These are phyloP conservation scores for Tiliacea aurago DNA, from an alignment of 2,888 invertebrate species.

Conservation along the genomic window DNA sequence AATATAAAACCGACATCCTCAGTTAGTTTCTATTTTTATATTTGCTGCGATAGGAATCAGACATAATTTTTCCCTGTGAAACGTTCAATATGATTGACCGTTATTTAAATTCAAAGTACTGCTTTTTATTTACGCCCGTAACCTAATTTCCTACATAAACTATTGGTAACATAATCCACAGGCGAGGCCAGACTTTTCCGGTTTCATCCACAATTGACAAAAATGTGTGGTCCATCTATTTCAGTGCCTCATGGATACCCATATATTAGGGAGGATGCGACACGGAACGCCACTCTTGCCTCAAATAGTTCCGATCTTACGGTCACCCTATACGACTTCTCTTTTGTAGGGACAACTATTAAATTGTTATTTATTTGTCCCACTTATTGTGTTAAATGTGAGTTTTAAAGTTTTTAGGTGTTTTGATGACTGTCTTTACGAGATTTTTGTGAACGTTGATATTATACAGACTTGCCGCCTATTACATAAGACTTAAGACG, in stretches of 20 bases:
- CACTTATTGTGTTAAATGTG: conserved; percentile 28
- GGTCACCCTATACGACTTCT: conserved; percentile 40
- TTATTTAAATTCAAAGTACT: too few relatives aligned
- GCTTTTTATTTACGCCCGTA: too few relatives aligned
- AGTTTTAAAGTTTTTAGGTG: conserved; percentile 12
- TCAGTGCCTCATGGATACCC: conserved; percentile 41
- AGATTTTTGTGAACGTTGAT: background rate
- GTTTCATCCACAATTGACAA: conserved; percentile 35
- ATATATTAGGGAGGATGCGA: conserved; percentile 53
- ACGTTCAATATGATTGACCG: too few relatives aligned
- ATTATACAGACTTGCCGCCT: background rate
- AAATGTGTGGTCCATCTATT: conserved; percentile 52
- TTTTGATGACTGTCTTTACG: background rate
- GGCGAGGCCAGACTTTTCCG: background rate
- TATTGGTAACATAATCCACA: background rate
- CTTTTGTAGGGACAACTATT: conserved; percentile 26
- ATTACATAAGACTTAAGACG: background rate
- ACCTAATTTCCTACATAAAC: too few relatives aligned
- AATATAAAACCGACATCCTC: too few relatives aligned
- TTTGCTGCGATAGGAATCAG: too few relatives aligned
- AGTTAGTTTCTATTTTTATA: too few relatives aligned
- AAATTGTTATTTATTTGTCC: conserved; percentile 62
- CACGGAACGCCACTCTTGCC: conserved; percentile 67
- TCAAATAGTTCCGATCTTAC: conserved; percentile 53
- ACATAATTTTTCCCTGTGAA: too few relatives aligned